Base-by-base conservation (phyloP, 2,888 invertebrate species). In the Drosophila ezoana region DNA sequence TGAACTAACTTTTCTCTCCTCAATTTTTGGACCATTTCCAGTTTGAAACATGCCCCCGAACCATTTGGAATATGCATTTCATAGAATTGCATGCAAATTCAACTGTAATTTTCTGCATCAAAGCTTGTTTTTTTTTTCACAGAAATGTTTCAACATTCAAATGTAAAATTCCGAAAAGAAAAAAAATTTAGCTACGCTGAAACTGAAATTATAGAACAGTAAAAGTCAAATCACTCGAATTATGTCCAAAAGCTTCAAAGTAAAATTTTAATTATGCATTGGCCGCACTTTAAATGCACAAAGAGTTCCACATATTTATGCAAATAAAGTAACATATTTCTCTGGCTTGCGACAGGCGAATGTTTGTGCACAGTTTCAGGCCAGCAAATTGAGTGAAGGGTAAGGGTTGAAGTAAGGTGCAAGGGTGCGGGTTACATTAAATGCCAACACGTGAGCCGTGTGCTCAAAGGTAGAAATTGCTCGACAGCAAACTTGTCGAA, bases 401-500 rank as follows among this genome's bases (percentile, higher is more conserved):
- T 52, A 23, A 20, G 60, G 10, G 35, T 38, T 16, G 48, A 11
- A 28, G 43, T 10, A 8, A n/a, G 14, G 14, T 40, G 43, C 8
- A 23, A 16, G 11, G 40, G 9, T 28, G 8, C 20, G 23, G 6
- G 33, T 13, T 18, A 37, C 57, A 59, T 56, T 72, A 67, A 87
- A 85, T 85, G 71, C 84, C 84, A 85, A 72, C 84, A 90, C 81
- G 79, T 76, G 48, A 78, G 65, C 49, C 41, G 48, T 53, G 43
- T 33, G 41, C 57, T 37, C 8, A 38, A 48, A 45, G 56, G 52
- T 52, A 88, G 86, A 87, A 88, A 87, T 89, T 83, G 61, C 85
- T 89, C 72, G 72, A 89, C 90, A 84, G 74, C 72, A 60, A 67
- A 77, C 53, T 81, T 83, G 79, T 81, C 64, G 81, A 72, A 79